A percentile compares a stretch with the other conserved stretches of the same genome.
These are phyloP conservation scores for Amiota minor DNA, from an alignment of 2,888 invertebrate genomes.

Conservation along the genomic window DNA sequence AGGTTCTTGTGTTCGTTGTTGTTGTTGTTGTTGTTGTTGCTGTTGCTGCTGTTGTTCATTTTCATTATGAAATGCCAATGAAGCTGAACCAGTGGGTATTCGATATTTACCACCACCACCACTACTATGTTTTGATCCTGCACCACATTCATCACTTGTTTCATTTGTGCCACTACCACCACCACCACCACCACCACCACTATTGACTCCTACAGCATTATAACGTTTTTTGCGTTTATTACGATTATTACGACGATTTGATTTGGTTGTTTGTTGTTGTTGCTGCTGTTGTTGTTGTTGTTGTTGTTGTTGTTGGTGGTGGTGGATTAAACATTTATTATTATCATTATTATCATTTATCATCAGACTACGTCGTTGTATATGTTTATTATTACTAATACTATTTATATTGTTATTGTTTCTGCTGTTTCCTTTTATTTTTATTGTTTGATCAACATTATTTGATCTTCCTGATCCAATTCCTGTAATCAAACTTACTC, in stretches of 20 bases:
- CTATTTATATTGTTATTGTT: too few relatives aligned
- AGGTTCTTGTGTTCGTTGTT: constrained; percentile 82
- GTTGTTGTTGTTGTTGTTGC: constrained; percentile 77
- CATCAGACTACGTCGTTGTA: constrained; percentile 31
- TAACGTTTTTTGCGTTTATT: constrained; percentile 68
- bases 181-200: constrained; percentile 42
- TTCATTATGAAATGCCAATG: constrained; percentile 56
- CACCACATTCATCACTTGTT: constrained; percentile 61
- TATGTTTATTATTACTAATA: constrained; percentile 38
- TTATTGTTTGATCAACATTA: too few relatives aligned
- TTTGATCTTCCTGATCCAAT: background rate
- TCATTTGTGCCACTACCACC: constrained; percentile 47
- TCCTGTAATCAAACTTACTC: constrained; percentile 50
- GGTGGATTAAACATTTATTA: constrained; percentile 11
- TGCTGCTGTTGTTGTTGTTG: constrained; percentile 37
- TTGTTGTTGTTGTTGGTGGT: constrained; percentile 42
- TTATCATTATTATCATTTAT: constrained; percentile 31
- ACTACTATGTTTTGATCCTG: constrained; percentile 58
- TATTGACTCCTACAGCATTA: background rate
- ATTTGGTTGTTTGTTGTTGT: constrained; percentile 55
- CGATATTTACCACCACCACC: constrained; percentile 55
- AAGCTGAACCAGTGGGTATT: constrained; percentile 41
- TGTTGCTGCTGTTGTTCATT: constrained; percentile 77
- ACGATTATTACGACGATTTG: constrained; percentile 67
- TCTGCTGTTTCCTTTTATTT: too few relatives aligned